Percentiles rank a stretch among this genome's conserved stretches.
These are phyloP conservation scores for Sinocyclocheilus maitianheensis DNA, from an alignment of 2,113 vertebrate species.

Conservation along the genomic window DNA sequence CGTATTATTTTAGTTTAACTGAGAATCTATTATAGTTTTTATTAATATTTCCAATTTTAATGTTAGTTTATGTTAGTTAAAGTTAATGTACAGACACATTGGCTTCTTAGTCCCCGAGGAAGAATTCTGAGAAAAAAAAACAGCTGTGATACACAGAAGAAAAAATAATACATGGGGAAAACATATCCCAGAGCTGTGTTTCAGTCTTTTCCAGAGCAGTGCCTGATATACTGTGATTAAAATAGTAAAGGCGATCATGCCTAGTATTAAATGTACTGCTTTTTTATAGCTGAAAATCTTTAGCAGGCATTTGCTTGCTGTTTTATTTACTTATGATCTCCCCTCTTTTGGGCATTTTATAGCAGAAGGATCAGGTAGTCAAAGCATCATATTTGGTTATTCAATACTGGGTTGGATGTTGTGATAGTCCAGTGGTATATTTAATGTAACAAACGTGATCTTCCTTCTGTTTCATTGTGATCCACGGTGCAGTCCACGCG, in stretches of 20 bases:
- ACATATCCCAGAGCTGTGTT: background rate
- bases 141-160: background rate
- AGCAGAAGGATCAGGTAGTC: background rate
- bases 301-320: background rate
- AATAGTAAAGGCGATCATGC: too few relatives aligned
- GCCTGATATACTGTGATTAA: background rate
- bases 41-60: too few relatives aligned
- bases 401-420: background rate
- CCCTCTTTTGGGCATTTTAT: too few relatives aligned
- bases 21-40: too few relatives aligned
- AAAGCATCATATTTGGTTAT: background rate
- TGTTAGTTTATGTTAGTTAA: too few relatives aligned
- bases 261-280: background rate
- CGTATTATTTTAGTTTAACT: background rate
- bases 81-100: background rate
- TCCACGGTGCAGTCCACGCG: constrained; percentile 83
- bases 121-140: background rate
- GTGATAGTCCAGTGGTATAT: background rate
- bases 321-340: too few relatives aligned
- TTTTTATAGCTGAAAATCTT: background rate
- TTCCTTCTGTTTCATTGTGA: background rate
- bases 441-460: background rate
- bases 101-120: background rate
- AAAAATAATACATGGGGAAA: too few relatives aligned
- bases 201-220: background rate